These are phyloP conservation scores for Aptenodytes patagonicus DNA, from an alignment of 2,113 vertebrate genomes.

Conservation along the genomic window DNA sequence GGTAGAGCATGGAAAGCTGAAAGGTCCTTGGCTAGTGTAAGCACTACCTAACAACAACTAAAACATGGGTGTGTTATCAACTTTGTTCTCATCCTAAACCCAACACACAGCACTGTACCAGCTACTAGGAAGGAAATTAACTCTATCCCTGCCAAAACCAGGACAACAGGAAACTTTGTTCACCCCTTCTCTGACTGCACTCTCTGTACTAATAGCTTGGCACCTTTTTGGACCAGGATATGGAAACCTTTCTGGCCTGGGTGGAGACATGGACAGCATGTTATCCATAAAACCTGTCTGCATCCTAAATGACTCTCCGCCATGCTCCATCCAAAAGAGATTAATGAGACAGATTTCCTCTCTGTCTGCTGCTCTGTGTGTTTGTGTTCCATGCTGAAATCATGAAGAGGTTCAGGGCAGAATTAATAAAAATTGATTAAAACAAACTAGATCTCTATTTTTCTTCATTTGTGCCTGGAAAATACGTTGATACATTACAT, in stretches of 20 bases:
- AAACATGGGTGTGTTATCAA: no score
- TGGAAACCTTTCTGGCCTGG: not conserved
- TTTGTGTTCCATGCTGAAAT: slow-evolving; percentile 36
- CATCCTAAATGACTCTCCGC: not conserved
- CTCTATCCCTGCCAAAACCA: no score
- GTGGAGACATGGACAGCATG: not conserved
- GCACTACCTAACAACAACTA: no score
- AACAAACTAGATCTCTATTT: slow-evolving; percentile 6
- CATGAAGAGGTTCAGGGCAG: not conserved
- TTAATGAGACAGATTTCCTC: slow-evolving; percentile 23
- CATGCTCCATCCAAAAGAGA: not conserved
- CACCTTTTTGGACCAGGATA: not conserved
- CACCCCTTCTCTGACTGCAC: not conserved
- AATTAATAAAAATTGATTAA: slow-evolving; percentile 55
- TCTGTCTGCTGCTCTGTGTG: not conserved
- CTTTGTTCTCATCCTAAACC: no score
- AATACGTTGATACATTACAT: not conserved
- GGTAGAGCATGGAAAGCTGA: no score
- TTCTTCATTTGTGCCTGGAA: not conserved
- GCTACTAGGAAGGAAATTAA: no score
- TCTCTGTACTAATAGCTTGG: not conserved
- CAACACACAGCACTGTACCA: no score
- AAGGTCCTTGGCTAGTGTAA: no score
- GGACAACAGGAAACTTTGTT: not conserved
- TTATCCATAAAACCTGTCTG: not conserved